Evolutionary conservation across 2,797 vertebrate species (phyloP).

Genomic region (Darevskia nairensis): DNA sequence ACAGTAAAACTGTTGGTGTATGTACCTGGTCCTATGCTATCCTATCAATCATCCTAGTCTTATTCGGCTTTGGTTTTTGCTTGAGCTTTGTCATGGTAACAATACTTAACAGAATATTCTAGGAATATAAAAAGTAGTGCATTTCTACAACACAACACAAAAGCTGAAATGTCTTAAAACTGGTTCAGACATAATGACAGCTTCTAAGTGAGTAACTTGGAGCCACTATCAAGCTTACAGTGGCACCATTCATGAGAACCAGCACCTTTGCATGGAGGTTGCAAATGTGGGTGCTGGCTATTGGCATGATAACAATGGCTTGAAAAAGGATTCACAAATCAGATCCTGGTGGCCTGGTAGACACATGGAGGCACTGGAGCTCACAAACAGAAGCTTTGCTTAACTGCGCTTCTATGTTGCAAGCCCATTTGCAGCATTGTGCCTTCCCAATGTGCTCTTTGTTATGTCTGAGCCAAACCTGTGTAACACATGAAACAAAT

Average conservation of each 20-base stretch:
- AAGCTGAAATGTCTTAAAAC: background rate
- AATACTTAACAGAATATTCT: background rate
- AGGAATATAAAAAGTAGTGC: background rate
- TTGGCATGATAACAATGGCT: background rate
- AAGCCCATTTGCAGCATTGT: background rate
- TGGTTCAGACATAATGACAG: background rate
- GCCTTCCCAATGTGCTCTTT: background rate
- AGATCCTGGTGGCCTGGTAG: background rate
- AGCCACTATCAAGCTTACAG: background rate
- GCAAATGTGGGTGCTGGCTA: background rate
- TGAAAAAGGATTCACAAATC: background rate
- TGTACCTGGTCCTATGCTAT: too few species aligned
- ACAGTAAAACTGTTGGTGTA: background rate
- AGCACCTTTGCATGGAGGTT: background rate
- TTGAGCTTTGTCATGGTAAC: background rate
- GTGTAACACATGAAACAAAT: background rate
- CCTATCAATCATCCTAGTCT: too few species aligned
- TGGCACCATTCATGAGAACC: background rate
- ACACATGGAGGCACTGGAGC: background rate
- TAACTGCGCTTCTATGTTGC: background rate
- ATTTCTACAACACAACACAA: background rate
- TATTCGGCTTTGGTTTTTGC: too few species aligned
- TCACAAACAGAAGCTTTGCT: background rate
- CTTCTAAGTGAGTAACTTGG: background rate
- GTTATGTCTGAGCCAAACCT: background rate